Evolutionary conservation across 2,888 invertebrate genomes (phyloP), one percentile per base, ranked within the genome.

Genomic region (Ypsolopha scabrella): DNA sequence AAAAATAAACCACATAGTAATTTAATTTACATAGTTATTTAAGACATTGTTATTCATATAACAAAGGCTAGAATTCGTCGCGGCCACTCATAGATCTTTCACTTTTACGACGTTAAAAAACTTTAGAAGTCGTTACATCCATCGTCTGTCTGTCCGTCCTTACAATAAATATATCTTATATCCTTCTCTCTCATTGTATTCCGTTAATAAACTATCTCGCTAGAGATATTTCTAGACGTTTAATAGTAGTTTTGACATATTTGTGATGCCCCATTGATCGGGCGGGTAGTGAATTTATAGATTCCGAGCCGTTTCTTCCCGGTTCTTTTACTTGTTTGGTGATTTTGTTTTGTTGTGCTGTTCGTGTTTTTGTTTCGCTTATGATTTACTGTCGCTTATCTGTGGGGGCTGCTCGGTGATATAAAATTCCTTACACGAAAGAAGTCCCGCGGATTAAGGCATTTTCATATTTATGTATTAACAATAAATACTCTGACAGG

Each of bases 201-300:
- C 14, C 11, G 14, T 36, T 47, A 47, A 48, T 41, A 48, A 48
- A 48, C 39, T 48, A 48, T 48, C 48, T 47, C 47, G 37, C 11
- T n/a, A 14, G 33, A 37, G 48, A 39, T 48, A 48, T 48, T 48
- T 39, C 48, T 47, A 37, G 48, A 48, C 47, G 47, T 47, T 47
- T 51, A 51, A 53, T 53, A 47, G 53, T 48, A 47, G 41, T 74
- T 77, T 65, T 82, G 85, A 85, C 85, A 83, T 82, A 81, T 83
- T 83, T 83, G 83, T 85, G 85, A 85, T 73, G 80, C 71, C 72
- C 71, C 68, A 67, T 66, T 75, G 75, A 72, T 67, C 70, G 70
- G 66, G 8, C 44, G n/a, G 62, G 57, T n/a, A 57, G 58, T 58
- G 62, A 75, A 78, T 77, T 78, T 79, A 79, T 78, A 70, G 74